Conservation (phyloP, 2,113 vertebrate species). For the Ramphastos sulfuratus region DNA sequence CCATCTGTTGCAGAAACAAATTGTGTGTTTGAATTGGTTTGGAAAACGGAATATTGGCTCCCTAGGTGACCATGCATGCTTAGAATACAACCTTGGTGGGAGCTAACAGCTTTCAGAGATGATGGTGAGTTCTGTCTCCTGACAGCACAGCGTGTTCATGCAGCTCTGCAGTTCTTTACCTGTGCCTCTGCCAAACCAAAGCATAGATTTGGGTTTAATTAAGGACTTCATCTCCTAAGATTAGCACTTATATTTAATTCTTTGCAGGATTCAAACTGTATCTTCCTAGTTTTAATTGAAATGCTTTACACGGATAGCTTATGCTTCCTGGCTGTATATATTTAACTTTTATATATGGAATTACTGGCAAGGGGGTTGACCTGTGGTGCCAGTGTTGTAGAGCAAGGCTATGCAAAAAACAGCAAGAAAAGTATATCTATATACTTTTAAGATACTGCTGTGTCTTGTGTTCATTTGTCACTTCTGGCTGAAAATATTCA, state of each 20-base stretch:
- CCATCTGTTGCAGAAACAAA: not conserved
- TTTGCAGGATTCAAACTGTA: not conserved
- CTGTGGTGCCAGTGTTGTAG: rapidly evolving
- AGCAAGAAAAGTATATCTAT: rapidly evolving
- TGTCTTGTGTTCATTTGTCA: not conserved
- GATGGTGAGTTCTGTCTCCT: not conserved
- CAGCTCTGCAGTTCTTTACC: not conserved
- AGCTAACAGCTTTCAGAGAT: not conserved
- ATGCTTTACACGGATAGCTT: not conserved
- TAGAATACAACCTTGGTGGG: not conserved
- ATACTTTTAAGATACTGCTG: not conserved
- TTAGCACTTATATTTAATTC: not conserved
- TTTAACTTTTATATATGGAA: not conserved
- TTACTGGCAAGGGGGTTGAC: not conserved
- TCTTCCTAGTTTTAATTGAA: constrained; percentile 27
- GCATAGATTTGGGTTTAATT: not conserved
- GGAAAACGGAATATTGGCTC: not conserved
- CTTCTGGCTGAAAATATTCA: not conserved
- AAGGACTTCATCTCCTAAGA: not conserved
- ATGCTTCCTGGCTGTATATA: not conserved
- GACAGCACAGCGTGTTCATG: rapidly evolving
- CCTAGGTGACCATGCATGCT: not conserved
- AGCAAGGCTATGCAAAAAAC: not conserved
- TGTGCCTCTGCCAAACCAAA: not conserved
- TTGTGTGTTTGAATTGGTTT: not conserved